These are phyloP conservation scores for Tamias sibiricus DNA, from an alignment of 2,113 vertebrate genomes.

Conservation along the genomic window DNA sequence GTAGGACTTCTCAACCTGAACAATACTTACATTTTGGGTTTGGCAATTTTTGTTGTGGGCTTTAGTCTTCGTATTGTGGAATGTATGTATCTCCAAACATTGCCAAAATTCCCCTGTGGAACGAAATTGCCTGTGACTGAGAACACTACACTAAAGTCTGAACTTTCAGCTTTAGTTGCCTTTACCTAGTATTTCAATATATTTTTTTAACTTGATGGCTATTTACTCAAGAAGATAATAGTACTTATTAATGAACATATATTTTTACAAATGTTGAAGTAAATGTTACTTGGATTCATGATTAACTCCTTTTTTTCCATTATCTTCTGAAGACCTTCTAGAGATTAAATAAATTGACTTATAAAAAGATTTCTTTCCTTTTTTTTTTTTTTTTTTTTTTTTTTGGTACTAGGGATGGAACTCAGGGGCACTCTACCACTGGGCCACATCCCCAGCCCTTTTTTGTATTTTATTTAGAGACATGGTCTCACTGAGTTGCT, in stretches of 20 bases:
- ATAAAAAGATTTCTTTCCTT: too few species aligned
- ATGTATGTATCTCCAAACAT: not conserved
- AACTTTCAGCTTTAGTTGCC: not conserved
- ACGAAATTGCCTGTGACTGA: not conserved
- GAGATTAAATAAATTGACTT: too few species aligned
- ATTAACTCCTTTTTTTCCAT: too few species aligned
- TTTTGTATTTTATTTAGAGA: too few species aligned
- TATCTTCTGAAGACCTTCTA: too few species aligned
- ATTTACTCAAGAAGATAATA: not conserved
- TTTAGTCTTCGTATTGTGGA: not conserved
- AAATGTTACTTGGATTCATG: too few species aligned
- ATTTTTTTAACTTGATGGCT: not conserved
- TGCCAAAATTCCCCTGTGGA: not conserved
- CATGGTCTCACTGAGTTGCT: too few species aligned
- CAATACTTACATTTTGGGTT: not conserved
- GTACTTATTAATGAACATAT: not conserved
- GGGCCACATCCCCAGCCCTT: too few species aligned
- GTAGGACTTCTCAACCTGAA: not conserved
- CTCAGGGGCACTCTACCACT: too few species aligned
- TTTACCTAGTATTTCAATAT: not conserved
- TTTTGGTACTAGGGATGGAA: too few species aligned
- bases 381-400: too few species aligned
- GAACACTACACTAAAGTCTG: not conserved
- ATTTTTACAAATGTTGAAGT: not conserved
- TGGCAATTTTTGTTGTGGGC: not conserved